Evolutionary conservation across 2,113 vertebrate genomes (phyloP), one percentile per base, ranked within the genome.

Genomic region (Malurus melanocephalus): DNA sequence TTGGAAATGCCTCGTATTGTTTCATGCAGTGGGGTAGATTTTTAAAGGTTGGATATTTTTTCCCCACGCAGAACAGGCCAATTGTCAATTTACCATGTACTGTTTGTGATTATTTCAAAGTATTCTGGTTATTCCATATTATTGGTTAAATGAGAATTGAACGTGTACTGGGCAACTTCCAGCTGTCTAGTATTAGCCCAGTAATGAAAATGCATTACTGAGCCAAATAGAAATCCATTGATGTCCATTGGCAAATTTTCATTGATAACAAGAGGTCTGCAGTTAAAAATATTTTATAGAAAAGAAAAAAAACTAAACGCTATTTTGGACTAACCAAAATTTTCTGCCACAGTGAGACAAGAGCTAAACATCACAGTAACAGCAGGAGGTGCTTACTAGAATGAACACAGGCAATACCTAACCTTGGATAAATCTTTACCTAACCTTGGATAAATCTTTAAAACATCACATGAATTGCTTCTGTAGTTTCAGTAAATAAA

Each of bases 41-140:
- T 79, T 51, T 59, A 81, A 85, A 65, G 12, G 26, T 57, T 85
- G 5, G 4, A 11, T 51, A 45, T 33, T 77, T 51, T 35, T 24
- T 2, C 8, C 4, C 16, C 42, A 32, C 0, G 1, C 21, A 69
- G 56, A 85, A 57, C 4, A 49, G 32, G 28, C 11, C 24, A 66
- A 32, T 38, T 91, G 21, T 48, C 60, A 90, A 61, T 90, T 84
- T 43, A 57, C 10, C 38, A 19, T 8, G 14, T 32, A 72, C 9
- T 2, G 16, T 61, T 73, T 62, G 28, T 17, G 10, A 77, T 49
- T 78, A 68, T 65, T 86, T 79, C 12, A 61, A 75, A 88, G 33
- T 42, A 84, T 72, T 86, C 49, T 88, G 40, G 84, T 90, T 60
- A 78, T 86, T 88, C 28, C 16, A 14, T 66, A 56, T 67, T 83